phyloP scores from a whole-genome alignment of 2,113 vertebrate species.

The Ibidorhyncha struthersii region DNA sequence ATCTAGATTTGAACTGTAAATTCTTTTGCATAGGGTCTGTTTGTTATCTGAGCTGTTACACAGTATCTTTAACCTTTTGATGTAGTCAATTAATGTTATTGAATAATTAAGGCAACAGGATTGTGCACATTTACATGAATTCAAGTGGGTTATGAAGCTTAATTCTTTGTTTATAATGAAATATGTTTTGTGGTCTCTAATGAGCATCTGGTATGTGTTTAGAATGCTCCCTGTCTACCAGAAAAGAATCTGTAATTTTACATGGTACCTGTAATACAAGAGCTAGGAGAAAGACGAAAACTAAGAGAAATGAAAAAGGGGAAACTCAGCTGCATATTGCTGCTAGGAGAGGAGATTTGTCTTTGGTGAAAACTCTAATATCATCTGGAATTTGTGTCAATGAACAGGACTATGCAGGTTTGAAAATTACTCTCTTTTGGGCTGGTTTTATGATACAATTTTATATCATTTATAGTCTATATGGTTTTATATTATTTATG shows the following conservation, averaged over 20 bases:
- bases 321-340: slow-evolving; percentile 81
- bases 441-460: neutral
- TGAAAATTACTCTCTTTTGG: neutral
- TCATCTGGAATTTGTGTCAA: slow-evolving; percentile 80
- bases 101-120: neutral
- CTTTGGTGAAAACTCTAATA: slow-evolving; percentile 76
- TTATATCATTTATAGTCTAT: neutral
- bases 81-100: neutral
- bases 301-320: slow-evolving; percentile 72
- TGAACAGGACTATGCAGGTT: slow-evolving; percentile 83
- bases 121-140: neutral
- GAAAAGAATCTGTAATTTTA: neutral
- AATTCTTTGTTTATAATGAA: neutral
- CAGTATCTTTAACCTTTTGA: neutral
- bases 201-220: neutral
- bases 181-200: neutral
- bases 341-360: slow-evolving; percentile 76
- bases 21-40: neutral
- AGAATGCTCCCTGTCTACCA: neutral
- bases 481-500: neutral
- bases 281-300: slow-evolving; percentile 43
- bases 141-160: neutral
- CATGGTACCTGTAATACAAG: neutral
- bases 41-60: neutral
- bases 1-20: neutral